phyloP scores from a whole-genome alignment of 2,113 vertebrate species.

The Tragelaphus strepsiceros region DNA sequence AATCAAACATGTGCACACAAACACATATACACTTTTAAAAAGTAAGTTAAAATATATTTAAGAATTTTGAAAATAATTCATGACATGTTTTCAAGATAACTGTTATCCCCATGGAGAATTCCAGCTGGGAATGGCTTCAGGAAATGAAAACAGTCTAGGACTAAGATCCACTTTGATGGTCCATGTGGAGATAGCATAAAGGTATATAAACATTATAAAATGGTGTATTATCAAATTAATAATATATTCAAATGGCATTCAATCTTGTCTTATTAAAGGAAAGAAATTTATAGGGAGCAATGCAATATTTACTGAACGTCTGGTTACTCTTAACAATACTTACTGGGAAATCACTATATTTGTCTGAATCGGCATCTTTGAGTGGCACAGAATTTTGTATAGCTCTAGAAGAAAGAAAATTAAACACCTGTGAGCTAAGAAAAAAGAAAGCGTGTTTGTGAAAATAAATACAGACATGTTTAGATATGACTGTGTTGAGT shows the following conservation, averaged over 20 bases:
- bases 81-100: not conserved
- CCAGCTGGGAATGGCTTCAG: not conserved
- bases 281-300: constrained; percentile 37
- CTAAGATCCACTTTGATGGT: not conserved
- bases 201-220: not conserved
- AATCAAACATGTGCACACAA: not conserved
- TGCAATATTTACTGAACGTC: not conserved
- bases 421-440: not conserved
- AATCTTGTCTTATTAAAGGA: constrained; percentile 31
- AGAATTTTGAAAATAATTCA: not conserved
- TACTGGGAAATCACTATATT: constrained; percentile 82
- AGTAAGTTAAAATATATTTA: not conserved
- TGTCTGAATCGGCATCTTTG: constrained; percentile 82
- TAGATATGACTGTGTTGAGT: not conserved
- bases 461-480: not conserved
- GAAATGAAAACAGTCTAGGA: not conserved
- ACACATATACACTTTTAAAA: not conserved
- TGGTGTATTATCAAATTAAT: not conserved
- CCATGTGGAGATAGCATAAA: not conserved
- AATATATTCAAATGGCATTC: not conserved
- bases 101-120: not conserved
- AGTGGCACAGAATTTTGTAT: constrained; percentile 75
- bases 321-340: constrained; percentile 63
- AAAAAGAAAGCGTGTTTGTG: not conserved
- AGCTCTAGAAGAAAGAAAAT: constrained; percentile 71